Conservation (phyloP, 2,797 vertebrate genomes). For the Hydrolagus colliei region DNA sequence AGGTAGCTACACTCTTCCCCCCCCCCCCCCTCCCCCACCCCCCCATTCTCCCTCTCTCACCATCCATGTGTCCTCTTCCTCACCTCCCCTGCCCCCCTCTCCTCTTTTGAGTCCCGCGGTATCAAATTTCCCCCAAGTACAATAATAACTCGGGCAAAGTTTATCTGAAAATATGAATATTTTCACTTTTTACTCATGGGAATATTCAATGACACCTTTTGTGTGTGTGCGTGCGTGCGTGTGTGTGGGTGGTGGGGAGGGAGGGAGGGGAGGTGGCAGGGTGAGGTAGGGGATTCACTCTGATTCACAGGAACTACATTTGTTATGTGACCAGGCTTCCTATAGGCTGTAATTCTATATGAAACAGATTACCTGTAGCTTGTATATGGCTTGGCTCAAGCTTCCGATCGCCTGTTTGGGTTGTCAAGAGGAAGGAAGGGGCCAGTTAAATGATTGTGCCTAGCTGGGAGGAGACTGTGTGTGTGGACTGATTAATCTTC, state of each 20-base stretch:
- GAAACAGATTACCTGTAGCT: too few species aligned
- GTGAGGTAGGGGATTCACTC: not conserved
- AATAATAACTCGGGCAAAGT: too few species aligned
- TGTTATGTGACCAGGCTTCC: not conserved
- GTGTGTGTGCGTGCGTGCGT: too few species aligned
- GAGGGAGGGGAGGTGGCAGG: not conserved
- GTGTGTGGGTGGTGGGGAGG: too few species aligned
- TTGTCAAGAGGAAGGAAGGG: too few species aligned
- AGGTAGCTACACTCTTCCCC: too few species aligned
- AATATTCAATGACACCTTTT: too few species aligned
- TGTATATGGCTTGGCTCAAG: too few species aligned
- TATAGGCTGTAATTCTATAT: not conserved
- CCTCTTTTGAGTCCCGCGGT: not conserved
- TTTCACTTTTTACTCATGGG: too few species aligned
- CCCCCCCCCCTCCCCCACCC: not conserved
- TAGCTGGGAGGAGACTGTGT: not conserved
- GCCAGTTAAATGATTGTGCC: not conserved
- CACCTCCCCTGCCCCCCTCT: accelerated
- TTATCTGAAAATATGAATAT: too few species aligned
- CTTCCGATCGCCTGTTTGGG: too few species aligned
- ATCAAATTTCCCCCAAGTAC: too few species aligned
- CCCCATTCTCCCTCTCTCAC: not conserved
- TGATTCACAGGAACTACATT: not conserved
- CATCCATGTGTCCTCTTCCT: not conserved
- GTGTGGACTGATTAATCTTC: not conserved